Evolutionary conservation across 2,797 vertebrate species (phyloP).

Genomic region (Neosilurus mollespiculum): DNA sequence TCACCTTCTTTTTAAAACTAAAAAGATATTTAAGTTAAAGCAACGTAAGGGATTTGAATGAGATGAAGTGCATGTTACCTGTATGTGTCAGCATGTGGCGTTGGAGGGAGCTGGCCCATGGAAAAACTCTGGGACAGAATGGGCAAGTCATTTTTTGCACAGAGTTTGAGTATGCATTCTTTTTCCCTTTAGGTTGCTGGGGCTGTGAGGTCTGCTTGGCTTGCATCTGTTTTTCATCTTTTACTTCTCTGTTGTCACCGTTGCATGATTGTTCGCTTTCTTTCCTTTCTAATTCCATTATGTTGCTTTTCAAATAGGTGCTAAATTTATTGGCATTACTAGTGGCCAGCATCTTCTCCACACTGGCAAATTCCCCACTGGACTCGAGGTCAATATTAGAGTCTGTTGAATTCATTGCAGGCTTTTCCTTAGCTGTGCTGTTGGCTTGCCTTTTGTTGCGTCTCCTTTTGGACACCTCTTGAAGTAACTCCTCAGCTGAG

Average conservation of each 20-base stretch:
- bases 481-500: conserved; percentile 56
- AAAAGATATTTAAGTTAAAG: background rate
- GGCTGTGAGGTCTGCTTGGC: conserved; percentile 55
- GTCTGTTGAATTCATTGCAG: conserved; percentile 43
- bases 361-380: conserved; percentile 94
- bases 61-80: conserved; percentile 68
- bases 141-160: conserved; percentile 92
- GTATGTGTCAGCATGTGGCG: conserved; percentile 95
- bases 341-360: conserved; percentile 95
- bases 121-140: conserved; percentile 89
- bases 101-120: conserved; percentile 93
- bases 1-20: background rate
- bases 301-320: conserved; percentile 83
- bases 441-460: conserved; percentile 76
- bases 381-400: conserved; percentile 85
- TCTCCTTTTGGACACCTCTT: conserved; percentile 70
- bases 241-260: conserved; percentile 72
- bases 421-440: conserved; percentile 71
- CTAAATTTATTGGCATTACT: conserved; percentile 95
- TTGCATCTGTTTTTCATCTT: conserved; percentile 69
- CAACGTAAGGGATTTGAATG: conserved; percentile 17
- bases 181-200: conserved; percentile 82
- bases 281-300: conserved; percentile 71
- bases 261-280: conserved; percentile 68
- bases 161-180: conserved; percentile 87